Evolutionary conservation across 2,888 invertebrate species (phyloP), one percentile per base, ranked within the genome.

Genomic region (Portevinia maculata): DNA sequence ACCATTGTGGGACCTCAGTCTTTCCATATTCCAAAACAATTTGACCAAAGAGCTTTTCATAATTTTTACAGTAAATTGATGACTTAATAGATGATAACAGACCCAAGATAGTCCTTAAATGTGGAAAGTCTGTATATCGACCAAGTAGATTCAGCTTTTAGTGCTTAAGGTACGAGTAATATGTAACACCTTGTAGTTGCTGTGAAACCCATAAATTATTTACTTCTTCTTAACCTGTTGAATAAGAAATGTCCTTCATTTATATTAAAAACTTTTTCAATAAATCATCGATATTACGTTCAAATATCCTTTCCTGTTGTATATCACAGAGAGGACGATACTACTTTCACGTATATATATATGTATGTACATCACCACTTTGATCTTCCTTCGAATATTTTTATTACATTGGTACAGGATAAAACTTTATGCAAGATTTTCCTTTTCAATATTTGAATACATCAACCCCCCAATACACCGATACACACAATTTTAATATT

Each of bases 401-500:
- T 1, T 1, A 39, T 15, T 6, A 3, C 37, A 13, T 37, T 15
- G n/a, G 8, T 8, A 5, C n/a, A 8, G 19, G 21, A 28, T 46
- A 24, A 50, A 24, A 28, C 15, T 30, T 30, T 48, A 30, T 50
- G 34, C 39, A 39, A 39, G 6, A 11, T 28, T 30, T n/a, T 9
- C 28, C 13, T 17, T 28, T 28, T 1, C 7, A 24, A 57, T 15
- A 39, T 7, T 8, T 9, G 5, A 24, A 24, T 24, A 24, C 24
- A 24, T 24, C 24, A 24, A 24, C 5, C 24, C 24, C 5, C 24
- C 24, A 24, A 24, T 5, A 24, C 2, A 24, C 24, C 2, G 3
- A 24, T 5, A 24, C 24, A 5, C 24, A 3, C 24, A 2, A 24
- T 24, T 24, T 37, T 71, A 32, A 53, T 75, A 60, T 53, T 55